Conservation (phyloP, 2,797 vertebrate species). For the Mormyrus proboscirostris region DNA sequence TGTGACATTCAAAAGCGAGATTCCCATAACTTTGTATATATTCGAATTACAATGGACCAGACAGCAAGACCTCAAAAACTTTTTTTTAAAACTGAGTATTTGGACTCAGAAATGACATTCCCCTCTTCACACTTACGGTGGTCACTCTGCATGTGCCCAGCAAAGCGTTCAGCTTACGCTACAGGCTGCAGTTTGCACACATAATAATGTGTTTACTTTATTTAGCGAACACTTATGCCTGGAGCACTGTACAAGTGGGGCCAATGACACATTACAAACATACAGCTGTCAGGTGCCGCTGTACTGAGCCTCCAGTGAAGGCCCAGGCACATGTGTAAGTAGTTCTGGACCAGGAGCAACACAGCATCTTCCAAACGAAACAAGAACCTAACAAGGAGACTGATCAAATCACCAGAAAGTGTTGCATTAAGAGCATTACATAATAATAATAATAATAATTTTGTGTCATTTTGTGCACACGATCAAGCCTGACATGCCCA, state of each 20-base stretch:
- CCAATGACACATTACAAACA: not conserved
- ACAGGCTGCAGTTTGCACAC: not conserved
- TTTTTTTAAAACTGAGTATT: conserved; percentile 34
- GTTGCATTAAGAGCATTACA: too few species aligned
- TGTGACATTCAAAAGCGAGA: conserved; percentile 15
- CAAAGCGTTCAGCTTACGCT: not conserved
- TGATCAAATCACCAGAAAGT: not conserved
- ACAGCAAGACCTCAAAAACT: conserved; percentile 26
- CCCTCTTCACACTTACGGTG: not conserved
- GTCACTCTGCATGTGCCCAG: too few species aligned
- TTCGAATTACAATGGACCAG: conserved; percentile 21
- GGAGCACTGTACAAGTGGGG: not conserved
- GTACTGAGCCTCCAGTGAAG: too few species aligned
- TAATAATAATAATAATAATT: not conserved
- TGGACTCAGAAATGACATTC: not conserved
- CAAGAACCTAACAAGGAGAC: too few species aligned
- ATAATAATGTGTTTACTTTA: not conserved
- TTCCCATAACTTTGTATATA: conserved; percentile 14
- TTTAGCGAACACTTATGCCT: not conserved
- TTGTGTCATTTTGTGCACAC: not conserved
- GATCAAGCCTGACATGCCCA: not conserved
- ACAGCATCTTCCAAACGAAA: too few species aligned
- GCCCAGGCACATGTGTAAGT: not conserved
- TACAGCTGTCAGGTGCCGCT: not conserved
- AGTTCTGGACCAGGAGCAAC: too few species aligned